Percentiles rank a stretch among this genome's conserved stretches.
Evolutionary conservation across 2,113 vertebrate species (phyloP).

Genomic region (Delphinapterus leucas): DNA sequence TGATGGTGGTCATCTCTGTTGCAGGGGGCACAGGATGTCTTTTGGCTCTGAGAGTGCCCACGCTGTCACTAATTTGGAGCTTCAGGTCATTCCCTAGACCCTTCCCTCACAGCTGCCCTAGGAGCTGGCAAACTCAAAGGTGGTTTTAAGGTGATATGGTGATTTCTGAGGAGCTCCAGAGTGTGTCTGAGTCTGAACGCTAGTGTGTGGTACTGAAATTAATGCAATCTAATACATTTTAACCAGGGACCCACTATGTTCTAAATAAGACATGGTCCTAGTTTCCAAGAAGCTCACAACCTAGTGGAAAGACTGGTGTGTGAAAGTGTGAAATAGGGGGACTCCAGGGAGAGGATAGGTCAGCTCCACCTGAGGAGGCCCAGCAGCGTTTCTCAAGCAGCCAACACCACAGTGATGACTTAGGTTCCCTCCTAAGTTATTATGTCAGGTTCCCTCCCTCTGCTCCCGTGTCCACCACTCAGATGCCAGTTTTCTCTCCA

Average conservation of each 20-base stretch:
- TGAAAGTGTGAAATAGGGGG: no score
- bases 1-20: not conserved
- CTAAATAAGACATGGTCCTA: not conserved
- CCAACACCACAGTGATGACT: not conserved
- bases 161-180: not conserved
- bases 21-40: no score
- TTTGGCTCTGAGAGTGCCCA: not conserved
- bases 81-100: not conserved
- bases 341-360: not conserved
- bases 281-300: not conserved
- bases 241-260: not conserved
- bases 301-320: not conserved
- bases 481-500: not conserved
- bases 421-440: not conserved
- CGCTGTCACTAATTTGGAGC: not conserved
- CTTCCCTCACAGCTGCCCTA: not conserved
- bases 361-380: fast-evolving
- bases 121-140: not conserved
- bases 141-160: not conserved
- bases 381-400: not conserved
- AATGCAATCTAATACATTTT: not conserved
- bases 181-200: not conserved
- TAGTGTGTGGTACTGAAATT: not conserved
- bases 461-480: not conserved
- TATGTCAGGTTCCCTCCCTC: not conserved